These are phyloP conservation scores for Bombyx mori DNA, from an alignment of 1,140 invertebrate species.

Conservation along the genomic window ASM3026992v2 NC_085122.1:6045001-6045500, in stretches of 20 bases:
- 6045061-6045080: conserved; percentile 47
- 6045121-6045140: conserved; percentile 34
- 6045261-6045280: conserved; percentile 96
- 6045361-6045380: conserved; percentile 94
- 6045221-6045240: conserved; percentile 83
- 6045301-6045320: conserved; percentile 95
- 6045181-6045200: conserved; percentile 40
- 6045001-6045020: conserved; percentile 14
- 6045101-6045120: conserved; percentile 46
- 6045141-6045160: conserved; percentile 13
- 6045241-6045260: conserved; percentile 89
- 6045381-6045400: conserved; percentile 52
- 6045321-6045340: conserved; percentile 96
- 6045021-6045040: conserved; percentile 9
- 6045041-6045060: conserved; percentile 12
- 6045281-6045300: conserved; percentile 94
- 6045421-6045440: conserved; percentile 17
- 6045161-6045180: conserved; percentile 32
- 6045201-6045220: conserved; percentile 57
- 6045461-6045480: conserved; percentile 36
- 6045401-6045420: conserved; percentile 19
- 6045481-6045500: conserved; percentile 4
- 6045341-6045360: conserved; percentile 86
- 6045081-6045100: conserved; percentile 43
- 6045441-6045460: conserved; percentile 53